Conservation (phyloP, 2,888 invertebrate species). For the Synanthedon vespiformis region DNA sequence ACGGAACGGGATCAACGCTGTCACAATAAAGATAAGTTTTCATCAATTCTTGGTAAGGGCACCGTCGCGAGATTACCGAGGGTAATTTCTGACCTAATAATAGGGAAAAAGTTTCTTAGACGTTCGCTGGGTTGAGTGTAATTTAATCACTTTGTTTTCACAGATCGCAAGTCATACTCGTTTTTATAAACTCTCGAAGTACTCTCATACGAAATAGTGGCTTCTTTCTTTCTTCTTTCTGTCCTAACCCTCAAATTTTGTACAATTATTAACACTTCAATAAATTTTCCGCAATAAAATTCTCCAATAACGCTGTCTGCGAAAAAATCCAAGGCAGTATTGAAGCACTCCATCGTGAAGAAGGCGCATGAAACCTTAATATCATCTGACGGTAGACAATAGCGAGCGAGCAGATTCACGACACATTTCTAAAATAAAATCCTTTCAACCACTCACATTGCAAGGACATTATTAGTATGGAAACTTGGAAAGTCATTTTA, state of each 20-base stretch:
- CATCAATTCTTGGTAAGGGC: constrained; percentile 20
- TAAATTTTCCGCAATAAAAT: not conserved
- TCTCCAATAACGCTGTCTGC: not conserved
- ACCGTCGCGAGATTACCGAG: not conserved
- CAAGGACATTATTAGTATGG: not conserved
- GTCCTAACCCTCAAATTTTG: no score
- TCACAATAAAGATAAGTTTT: constrained; percentile 34
- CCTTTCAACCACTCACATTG: constrained; percentile 2
- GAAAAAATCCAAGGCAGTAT: not conserved
- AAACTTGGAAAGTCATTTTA: not conserved
- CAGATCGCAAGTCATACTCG: not conserved
- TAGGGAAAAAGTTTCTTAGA: not conserved
- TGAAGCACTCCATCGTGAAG: not conserved
- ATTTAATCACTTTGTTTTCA: not conserved
- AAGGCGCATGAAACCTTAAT: constrained; percentile 10
- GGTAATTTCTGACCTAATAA: not conserved
- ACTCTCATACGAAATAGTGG: no score
- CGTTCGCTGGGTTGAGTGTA: not conserved
- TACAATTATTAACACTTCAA: no score
- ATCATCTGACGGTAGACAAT: constrained; percentile 15
- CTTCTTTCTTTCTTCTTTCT: no score
- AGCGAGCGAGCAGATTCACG: constrained; percentile 13
- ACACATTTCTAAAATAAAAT: constrained; percentile 19
- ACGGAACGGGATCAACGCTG: constrained; percentile 23
- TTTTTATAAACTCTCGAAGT: not conserved